Evolutionary conservation across 30 jellyfish, hydroid and myxozoan genomes (phyloP), one percentile per base, ranked within the genome.

Genomic region (Clytia hemisphaerica): DNA sequence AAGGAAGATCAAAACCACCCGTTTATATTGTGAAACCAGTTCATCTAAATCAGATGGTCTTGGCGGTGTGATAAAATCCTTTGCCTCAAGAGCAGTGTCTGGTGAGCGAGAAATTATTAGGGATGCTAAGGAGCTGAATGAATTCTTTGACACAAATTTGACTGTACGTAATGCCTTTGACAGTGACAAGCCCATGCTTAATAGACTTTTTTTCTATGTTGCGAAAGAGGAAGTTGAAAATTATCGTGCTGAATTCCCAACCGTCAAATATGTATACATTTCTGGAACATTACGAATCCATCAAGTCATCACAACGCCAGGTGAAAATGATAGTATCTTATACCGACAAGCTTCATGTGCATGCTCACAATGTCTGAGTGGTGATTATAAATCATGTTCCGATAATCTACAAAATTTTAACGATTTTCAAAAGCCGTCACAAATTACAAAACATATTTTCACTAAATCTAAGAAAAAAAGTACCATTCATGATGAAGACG

Each of bases 131-230:
- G 28, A 51, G 21, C 66, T 51, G 7, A 7, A 12, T 12, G 32
- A 51, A 21, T 12, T 51, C 32, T 51, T 51, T 24, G 21, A 51
- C 21, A 10, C 12, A 24, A 51, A 51, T 51, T 7, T 51, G 10
- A n/a, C n/a, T 42, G 53, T 42, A 42, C 12, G n/a, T 9, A 27
- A 51, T 51, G 66, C 66, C 12, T 51, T 7, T 51, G 66, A 51
- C 12, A 51, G 66, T 24, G 21, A 51, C 21, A 51, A 51, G 21
- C 66, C 66, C 12, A 51, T 51, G 66, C 66, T 51, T 9, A 51
- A 12, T 21, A 12, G 66, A 7, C 31, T 51, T 51, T 51, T 51
- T 21, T 51, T 40, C 16, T 16, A 51, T 51, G 32, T 51, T 7
- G 10, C 14, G 9, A 12, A 12, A 7, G 66, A 51, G 28, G 21